Conservation (phyloP, 1,140 invertebrate genomes). For the Drosophila ambigua region DNA sequence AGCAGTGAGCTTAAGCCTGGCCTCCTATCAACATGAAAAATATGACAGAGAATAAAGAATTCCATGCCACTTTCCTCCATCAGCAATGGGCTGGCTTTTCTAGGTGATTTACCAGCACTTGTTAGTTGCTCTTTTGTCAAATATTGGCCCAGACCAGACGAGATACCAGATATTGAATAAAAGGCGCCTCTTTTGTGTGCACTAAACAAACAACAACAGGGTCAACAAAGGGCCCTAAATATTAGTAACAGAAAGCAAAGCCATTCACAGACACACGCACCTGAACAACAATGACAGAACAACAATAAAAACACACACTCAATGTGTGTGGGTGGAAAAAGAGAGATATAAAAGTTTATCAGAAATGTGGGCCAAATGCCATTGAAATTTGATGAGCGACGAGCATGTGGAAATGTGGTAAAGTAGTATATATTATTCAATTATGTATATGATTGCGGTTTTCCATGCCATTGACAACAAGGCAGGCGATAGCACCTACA, state of each 20-base stretch:
- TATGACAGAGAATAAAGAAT: conserved; percentile 9
- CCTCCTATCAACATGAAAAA: not conserved
- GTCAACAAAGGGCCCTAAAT: conserved; percentile 53
- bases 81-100: conserved; percentile 30
- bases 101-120: conserved; percentile 46
- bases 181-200: conserved; percentile 49
- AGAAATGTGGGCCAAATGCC: conserved; percentile 52
- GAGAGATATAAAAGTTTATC: conserved; percentile 22
- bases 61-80: not conserved
- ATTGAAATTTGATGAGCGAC: conserved; percentile 39
- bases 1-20: too few species aligned
- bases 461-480: conserved; percentile 10
- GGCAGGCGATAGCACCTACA: conserved; percentile 14
- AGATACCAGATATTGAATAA: conserved; percentile 40
- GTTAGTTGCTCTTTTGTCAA: conserved; percentile 47
- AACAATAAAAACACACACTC: conserved; percentile 13
- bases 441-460: conserved; percentile 27
- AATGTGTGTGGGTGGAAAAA: conserved; percentile 9
- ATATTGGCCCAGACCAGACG: conserved; percentile 36
- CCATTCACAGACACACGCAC: conserved; percentile 35
- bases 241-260: conserved; percentile 40
- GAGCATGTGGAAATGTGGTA: not conserved
- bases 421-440: conserved; percentile 1
- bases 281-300: conserved; percentile 19
- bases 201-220: conserved; percentile 51